Percentiles rank a stretch among this genome's conserved stretches.
These are phyloP conservation scores for Dicrurus megarhynchus DNA, from an alignment of 2,113 vertebrate species.

Conservation along the genomic window DNA sequence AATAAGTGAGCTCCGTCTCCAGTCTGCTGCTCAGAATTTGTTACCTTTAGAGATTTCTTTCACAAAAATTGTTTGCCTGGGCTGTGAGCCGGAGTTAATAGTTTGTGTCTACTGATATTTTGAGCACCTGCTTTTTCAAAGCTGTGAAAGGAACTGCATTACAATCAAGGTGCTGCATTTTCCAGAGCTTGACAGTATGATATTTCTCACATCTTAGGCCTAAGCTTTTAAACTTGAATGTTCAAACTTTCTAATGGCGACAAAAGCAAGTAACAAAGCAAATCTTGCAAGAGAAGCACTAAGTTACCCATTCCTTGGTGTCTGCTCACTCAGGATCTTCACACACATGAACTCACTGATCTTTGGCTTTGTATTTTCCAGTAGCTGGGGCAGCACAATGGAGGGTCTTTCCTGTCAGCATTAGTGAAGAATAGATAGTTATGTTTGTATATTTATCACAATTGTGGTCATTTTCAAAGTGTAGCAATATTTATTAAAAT, in stretches of 20 bases:
- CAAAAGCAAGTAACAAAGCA: background rate
- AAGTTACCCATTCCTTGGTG: background rate
- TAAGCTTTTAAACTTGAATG: background rate
- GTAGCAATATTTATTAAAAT: background rate
- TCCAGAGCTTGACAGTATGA: background rate
- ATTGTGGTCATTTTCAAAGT: background rate
- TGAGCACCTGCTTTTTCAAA: background rate
- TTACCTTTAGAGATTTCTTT: background rate
- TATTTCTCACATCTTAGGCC: background rate
- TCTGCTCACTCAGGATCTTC: background rate
- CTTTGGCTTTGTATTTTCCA: background rate
- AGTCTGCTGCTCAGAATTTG: background rate
- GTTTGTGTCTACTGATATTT: background rate
- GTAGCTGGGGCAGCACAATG: background rate
- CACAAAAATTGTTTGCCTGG: background rate
- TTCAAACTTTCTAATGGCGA: background rate
- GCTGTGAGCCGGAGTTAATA: background rate
- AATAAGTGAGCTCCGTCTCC: background rate
- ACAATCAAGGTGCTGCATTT: background rate
- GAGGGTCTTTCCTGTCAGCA: background rate
- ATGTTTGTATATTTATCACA: background rate
- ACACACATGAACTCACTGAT: background rate
- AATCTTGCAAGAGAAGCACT: background rate
- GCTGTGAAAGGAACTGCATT: background rate
- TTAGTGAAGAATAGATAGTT: background rate